Evolutionary conservation across 2,888 invertebrate species (phyloP).

Genomic region (Eumacrocentrus americanus): DNA sequence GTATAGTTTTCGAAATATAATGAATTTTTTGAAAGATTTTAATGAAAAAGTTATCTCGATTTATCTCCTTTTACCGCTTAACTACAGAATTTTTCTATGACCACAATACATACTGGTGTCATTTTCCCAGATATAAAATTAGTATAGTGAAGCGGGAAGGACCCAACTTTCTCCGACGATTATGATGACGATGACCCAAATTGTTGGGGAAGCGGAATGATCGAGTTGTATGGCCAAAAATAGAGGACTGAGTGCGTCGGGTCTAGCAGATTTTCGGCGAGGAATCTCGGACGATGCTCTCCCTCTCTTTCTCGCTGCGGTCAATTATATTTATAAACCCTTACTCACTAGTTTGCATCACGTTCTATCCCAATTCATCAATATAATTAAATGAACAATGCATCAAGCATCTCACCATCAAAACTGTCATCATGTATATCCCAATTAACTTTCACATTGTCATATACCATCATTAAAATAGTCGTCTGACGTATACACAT

Average conservation of each 20-base stretch:
- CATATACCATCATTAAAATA: constrained; percentile 20
- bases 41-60: too few species aligned
- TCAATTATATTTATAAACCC: too few species aligned
- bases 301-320: background rate
- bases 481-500: background rate
- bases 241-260: constrained; percentile 11
- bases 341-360: too few species aligned
- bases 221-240: constrained; percentile 23
- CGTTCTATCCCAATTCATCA: background rate
- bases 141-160: background rate
- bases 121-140: background rate
- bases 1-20: too few species aligned
- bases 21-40: too few species aligned
- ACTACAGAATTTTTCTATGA: too few species aligned
- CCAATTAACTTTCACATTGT: constrained; percentile 20
- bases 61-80: too few species aligned
- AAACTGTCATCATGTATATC: background rate
- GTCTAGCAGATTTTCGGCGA: background rate
- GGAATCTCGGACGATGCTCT: constrained; percentile 2
- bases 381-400: constrained; percentile 19
- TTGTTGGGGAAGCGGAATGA: constrained; percentile 12
- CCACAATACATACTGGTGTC: background rate
- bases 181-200: background rate
- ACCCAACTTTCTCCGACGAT: background rate
- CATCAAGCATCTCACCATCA: background rate